Evolutionary conservation across 53 echinoderm and acorn worm species (phyloP).

Genomic region (Echinarachnius parma): DNA sequence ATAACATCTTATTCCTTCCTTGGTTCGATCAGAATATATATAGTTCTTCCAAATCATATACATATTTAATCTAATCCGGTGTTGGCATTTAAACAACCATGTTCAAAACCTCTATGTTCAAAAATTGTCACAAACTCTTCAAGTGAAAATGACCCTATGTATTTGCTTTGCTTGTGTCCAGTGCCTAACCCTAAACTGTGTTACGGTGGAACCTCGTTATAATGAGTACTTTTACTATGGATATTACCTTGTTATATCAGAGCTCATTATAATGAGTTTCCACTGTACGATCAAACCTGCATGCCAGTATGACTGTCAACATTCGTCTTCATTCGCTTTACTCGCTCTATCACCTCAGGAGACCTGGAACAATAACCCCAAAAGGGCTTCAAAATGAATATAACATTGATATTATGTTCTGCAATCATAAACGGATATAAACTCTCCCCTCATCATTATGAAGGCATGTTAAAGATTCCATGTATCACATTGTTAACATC

Average conservation of each 20-base stretch:
- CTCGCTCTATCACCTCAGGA: conserved; percentile 26
- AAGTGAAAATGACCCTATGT: conserved; percentile 25
- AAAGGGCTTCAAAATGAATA: conserved; percentile 5
- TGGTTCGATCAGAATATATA: too few relatives aligned
- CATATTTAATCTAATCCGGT: conserved; percentile 23
- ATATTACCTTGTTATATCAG: too few relatives aligned
- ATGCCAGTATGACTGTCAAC: conserved; percentile 44
- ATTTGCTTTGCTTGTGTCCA: conserved; percentile 26
- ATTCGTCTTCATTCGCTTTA: conserved; percentile 26
- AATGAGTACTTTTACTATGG: too few relatives aligned
- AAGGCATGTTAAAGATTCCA: conserved; percentile 11
- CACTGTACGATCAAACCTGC: too few relatives aligned
- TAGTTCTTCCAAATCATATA: too few relatives aligned
- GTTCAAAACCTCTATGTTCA: background rate
- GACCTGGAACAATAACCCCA: conserved; percentile 5
- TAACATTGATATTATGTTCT: too few relatives aligned
- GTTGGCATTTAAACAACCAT: conserved; percentile 20
- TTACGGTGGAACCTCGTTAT: too few relatives aligned
- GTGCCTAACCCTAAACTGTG: conserved; percentile 43
- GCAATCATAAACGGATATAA: conserved; percentile 30
- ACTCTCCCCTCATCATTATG: conserved; percentile 19
- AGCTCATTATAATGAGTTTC: too few relatives aligned
- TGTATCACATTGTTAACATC: conserved; percentile 19
- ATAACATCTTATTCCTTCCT: too few relatives aligned
- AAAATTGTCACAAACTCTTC: conserved; percentile 10